phyloP scores from a whole-genome alignment of 2,797 vertebrate species.

The Scolopax bukidnonensis region DNA sequence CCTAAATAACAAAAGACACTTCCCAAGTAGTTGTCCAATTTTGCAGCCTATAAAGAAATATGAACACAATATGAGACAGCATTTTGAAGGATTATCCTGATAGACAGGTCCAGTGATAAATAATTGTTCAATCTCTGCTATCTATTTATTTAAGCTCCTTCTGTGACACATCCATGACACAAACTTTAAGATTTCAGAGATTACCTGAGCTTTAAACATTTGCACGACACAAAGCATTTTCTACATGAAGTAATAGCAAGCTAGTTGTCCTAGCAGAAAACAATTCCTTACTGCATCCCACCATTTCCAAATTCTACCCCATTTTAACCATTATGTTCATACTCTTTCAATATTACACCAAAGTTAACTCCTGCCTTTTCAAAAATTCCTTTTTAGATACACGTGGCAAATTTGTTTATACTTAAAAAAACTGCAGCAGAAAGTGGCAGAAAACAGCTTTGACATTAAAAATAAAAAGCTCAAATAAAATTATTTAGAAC shows the following conservation, averaged over 20 bases:
- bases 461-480: not conserved
- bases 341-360: not conserved
- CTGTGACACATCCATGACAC: not conserved
- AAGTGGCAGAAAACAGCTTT: not conserved
- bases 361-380: not conserved
- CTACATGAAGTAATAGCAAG: not conserved
- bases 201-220: not conserved
- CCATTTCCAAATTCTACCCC: not conserved
- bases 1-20: conserved; percentile 90
- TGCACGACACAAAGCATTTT: not conserved
- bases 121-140: not conserved
- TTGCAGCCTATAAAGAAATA: conserved; percentile 87
- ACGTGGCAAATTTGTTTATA: not conserved
- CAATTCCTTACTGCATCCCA: not conserved
- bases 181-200: not conserved
- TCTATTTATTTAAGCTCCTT: not conserved
- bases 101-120: not conserved
- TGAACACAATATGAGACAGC: not conserved
- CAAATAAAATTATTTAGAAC: not conserved
- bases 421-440: not conserved
- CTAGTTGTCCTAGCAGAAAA: not conserved
- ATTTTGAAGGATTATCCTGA: not conserved
- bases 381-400: not conserved
- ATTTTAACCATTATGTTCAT: not conserved
- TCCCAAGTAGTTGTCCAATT: conserved; percentile 86